Evolutionary conservation across 2,797 vertebrate species (phyloP).

Genomic region (Octomys mimax): DNA sequence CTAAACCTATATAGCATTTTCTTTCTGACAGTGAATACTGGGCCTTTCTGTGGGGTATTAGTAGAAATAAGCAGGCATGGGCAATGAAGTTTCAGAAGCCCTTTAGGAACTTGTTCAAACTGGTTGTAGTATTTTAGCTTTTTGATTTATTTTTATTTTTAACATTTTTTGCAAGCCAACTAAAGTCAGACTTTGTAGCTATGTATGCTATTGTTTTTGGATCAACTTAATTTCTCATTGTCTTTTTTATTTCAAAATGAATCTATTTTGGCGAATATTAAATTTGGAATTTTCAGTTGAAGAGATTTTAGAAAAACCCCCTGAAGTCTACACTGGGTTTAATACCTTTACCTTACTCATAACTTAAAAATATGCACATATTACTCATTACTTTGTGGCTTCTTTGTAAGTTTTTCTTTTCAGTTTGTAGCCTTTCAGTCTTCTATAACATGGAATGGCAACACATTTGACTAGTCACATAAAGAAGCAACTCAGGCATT

Average conservation of each 20-base stretch:
- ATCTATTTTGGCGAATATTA: background rate
- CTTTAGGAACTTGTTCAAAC: constrained; percentile 76
- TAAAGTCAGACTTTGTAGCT: constrained; percentile 44
- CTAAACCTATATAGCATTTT: constrained; percentile 79
- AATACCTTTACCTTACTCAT: background rate
- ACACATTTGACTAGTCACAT: background rate
- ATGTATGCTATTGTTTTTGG: background rate
- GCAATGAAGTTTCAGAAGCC: constrained; percentile 80
- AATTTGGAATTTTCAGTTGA: background rate
- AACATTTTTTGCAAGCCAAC: background rate
- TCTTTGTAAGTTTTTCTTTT: background rate
- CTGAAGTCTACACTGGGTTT: constrained; percentile 29
- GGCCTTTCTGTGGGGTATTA: constrained; percentile 70
- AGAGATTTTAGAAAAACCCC: background rate
- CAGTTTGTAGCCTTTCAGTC: background rate
- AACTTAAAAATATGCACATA: background rate
- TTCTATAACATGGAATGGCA: background rate
- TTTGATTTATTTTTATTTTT: constrained; percentile 40
- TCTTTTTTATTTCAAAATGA: background rate
- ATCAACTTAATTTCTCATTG: constrained; percentile 28
- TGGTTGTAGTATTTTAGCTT: constrained; percentile 58
- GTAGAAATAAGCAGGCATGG: constrained; percentile 46
- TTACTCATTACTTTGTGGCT: background rate
- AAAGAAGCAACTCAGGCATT: background rate
- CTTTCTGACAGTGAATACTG: constrained; percentile 81